Evolutionary conservation across 2,888 invertebrate species (phyloP).

Genomic region (Lithophane ornitopus): DNA sequence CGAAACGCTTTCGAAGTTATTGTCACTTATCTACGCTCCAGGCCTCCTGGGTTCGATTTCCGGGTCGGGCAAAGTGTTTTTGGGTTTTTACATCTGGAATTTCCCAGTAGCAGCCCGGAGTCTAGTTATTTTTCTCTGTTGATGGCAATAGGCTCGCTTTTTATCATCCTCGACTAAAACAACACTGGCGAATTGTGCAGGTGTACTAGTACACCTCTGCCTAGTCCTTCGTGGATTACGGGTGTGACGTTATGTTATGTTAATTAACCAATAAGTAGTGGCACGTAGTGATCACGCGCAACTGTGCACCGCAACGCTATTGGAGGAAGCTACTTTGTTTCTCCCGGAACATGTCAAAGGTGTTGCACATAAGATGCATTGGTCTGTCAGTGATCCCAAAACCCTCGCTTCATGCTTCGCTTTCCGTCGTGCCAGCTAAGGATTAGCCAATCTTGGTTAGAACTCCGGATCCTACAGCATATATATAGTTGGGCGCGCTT

Average conservation of each 20-base stretch:
- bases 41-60: too few relatives aligned
- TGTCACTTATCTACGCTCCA: too few relatives aligned
- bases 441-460: background rate
- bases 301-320: background rate
- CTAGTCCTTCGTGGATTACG: too few relatives aligned
- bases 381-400: background rate
- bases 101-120: background rate
- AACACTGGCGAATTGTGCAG: background rate
- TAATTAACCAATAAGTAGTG: background rate
- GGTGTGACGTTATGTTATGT: background rate
- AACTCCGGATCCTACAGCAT: background rate
- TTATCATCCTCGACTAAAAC: background rate
- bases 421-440: background rate
- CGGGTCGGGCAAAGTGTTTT: background rate
- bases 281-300: background rate
- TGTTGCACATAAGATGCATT: constrained; percentile 15
- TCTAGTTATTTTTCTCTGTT: background rate
- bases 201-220: background rate
- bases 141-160: background rate
- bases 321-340: constrained; percentile 13
- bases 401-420: background rate
- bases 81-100: background rate
- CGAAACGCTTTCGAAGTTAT: too few relatives aligned
- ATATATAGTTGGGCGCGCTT: background rate
- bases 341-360: constrained; percentile 21